Evolutionary conservation across 37 sponge, comb jelly and placozoan genomes (phyloP), one percentile per base, ranked within the genome.

Genomic region (Aplysina aerophoba): DNA sequence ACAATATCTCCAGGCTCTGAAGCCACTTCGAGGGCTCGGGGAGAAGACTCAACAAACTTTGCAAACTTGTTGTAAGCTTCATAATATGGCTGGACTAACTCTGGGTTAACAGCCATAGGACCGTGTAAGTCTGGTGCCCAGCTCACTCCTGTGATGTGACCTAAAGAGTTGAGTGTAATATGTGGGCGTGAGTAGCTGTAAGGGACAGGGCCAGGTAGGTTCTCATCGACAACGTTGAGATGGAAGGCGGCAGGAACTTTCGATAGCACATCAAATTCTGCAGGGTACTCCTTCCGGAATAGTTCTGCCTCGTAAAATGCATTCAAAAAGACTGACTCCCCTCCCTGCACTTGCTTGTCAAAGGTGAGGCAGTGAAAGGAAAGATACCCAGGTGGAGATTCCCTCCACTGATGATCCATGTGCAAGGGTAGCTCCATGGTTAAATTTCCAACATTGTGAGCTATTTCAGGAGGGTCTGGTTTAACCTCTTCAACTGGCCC

Each of bases 91-190:
- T 44, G 6, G 6, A 44, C 50, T 44, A 44, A 44, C 50, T 44
- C 50, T 44, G 50, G 50, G 8, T 44, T 8, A 44, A 44, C 50
- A 11, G 50, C 50, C 50, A 30, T 4, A 17, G 71, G 71, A 69
- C 71, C 71, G 30, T 69, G 71, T 4, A 35, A 5, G 35, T 69
- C 71, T 34, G 27, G 28, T 30, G 71, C 27, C 71, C 71, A 69
- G 13, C 71, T 30, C 31, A 69, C 71, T 69, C 71, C 71, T 11
- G 34, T 69, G 31, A 69, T n/a, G 34, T 69, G 35, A 34, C 71
- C 71, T 4, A 12, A 30, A 30, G 0, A 69, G 34, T 69, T 69
- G 33, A 69, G 31, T 6, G 71, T 69, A 6, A 69, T 11, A 35
- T 69, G 71, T n/a, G 71, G 71, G 19, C 34, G 19, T 17, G 28